A percentile compares a stretch with the other conserved stretches of the same genome.
phyloP scores from a whole-genome alignment of 2,797 vertebrate genomes.

The Danionella dracula region DNA sequence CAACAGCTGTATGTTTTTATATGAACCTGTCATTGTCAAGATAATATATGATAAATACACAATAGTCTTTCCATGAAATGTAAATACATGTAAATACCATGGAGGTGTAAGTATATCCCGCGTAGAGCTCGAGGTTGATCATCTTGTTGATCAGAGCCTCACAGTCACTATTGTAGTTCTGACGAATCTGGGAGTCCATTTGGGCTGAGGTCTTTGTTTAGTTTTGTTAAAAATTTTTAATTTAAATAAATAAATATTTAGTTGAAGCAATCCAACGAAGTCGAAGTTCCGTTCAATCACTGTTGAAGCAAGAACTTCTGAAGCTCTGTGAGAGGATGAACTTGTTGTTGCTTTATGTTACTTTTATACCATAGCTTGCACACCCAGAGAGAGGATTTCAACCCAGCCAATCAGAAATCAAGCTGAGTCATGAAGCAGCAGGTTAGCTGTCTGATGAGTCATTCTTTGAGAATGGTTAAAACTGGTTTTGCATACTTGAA shows the following conservation, averaged over 20 bases:
- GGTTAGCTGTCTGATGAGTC: not conserved
- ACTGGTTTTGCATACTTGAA: too few species aligned
- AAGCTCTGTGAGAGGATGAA: not conserved
- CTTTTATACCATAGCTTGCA: too few species aligned
- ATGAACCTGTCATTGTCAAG: too few species aligned
- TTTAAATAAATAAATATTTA: not conserved
- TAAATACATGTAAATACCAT: too few species aligned
- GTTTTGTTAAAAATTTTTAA: not conserved
- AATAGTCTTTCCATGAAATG: too few species aligned
- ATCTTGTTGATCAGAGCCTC: conserved; percentile 77
- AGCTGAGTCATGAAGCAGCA: conserved; percentile 20
- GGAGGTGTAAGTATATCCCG: conserved; percentile 75
- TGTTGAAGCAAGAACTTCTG: conserved; percentile 75
- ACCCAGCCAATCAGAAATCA: conserved; percentile 4
- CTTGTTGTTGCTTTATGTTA: not conserved
- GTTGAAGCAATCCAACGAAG: not conserved
- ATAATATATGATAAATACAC: too few species aligned
- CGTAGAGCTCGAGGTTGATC: conserved; percentile 74
- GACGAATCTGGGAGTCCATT: conserved; percentile 74
- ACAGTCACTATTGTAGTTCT: conserved; percentile 77
- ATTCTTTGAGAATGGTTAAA: too few species aligned
- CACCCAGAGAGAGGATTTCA: not conserved
- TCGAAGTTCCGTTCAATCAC: conserved; percentile 72
- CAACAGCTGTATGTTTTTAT: too few species aligned
- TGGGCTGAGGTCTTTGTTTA: conserved; percentile 29